Evolutionary conservation across 2,888 invertebrate species (phyloP).

Genomic region (Callyntrura sp.): DNA sequence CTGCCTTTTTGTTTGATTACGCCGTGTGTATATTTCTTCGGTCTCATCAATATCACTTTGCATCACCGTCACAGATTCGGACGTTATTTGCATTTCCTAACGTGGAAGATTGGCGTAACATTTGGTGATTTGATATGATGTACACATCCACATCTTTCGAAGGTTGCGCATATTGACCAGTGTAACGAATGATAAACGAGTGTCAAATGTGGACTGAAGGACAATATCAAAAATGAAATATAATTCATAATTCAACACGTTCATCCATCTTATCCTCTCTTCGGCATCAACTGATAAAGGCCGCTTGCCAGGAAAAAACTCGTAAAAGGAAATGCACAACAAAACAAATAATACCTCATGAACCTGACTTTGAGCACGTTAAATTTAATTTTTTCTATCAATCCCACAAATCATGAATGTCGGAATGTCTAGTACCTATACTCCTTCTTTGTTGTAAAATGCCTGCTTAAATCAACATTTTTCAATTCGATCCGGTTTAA

Average conservation of each 20-base stretch:
- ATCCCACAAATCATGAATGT: slow-evolving; percentile 62
- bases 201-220: slow-evolving; percentile 68
- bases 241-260: slow-evolving; percentile 69
- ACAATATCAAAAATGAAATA: slow-evolving; percentile 55
- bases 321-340: slow-evolving; percentile 64
- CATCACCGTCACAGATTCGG: slow-evolving; percentile 16
- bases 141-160: background rate
- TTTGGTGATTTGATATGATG: slow-evolving; percentile 10
- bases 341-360: slow-evolving; percentile 28
- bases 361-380: slow-evolving; percentile 68
- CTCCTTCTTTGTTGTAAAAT: slow-evolving; percentile 58
- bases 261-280: slow-evolving; percentile 31
- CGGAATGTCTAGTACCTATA: background rate
- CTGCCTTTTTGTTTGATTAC: slow-evolving; percentile 59
- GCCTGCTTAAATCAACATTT: slow-evolving; percentile 63
- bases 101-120: slow-evolving; percentile 62
- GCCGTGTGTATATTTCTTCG: background rate
- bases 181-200: slow-evolving; percentile 66
- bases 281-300: slow-evolving; percentile 12
- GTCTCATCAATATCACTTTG: slow-evolving; percentile 10
- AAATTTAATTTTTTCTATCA: slow-evolving; percentile 54
- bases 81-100: slow-evolving; percentile 70
- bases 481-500: slow-evolving; percentile 68
- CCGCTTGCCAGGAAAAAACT: slow-evolving; percentile 19
- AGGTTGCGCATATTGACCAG: slow-evolving; percentile 41